Evolutionary conservation across 2,797 vertebrate species (phyloP).

Genomic region (Muraenolepis orangiensis): DNA sequence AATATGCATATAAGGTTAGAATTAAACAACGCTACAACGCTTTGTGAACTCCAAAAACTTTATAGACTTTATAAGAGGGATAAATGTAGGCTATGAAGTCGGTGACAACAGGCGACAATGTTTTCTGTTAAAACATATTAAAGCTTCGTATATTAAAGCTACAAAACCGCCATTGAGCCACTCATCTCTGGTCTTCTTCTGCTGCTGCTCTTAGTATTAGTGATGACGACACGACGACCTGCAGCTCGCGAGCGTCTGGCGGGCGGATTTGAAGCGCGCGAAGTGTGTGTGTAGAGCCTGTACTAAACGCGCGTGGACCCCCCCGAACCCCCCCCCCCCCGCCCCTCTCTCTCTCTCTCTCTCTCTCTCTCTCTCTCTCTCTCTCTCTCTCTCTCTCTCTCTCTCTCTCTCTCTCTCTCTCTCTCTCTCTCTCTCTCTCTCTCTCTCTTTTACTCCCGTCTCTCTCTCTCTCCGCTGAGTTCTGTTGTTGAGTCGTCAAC

Average conservation of each 20-base stretch:
- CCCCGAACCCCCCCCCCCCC: background rate
- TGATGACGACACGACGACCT: constrained; percentile 36
- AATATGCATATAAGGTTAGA: too few species aligned
- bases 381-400: background rate
- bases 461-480: background rate
- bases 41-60: too few species aligned
- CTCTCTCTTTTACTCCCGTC: background rate
- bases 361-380: constrained; percentile 15
- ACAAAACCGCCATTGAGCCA: too few species aligned
- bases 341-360: constrained; percentile 9
- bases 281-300: too few species aligned
- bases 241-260: constrained; percentile 58
- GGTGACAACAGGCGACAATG: too few species aligned
- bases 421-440: background rate
- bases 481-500: background rate
- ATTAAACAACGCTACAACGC: too few species aligned
- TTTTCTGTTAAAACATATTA: too few species aligned
- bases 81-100: too few species aligned
- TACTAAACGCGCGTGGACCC: constrained; percentile 52
- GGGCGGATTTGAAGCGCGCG: constrained; percentile 65
- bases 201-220: background rate
- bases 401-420: background rate
- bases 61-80: too few species aligned
- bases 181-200: too few species aligned
- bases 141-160: too few species aligned